These are phyloP conservation scores for Odontesthes bonariensis DNA, from an alignment of 2,113 vertebrate genomes.

Conservation along the genomic window DNA sequence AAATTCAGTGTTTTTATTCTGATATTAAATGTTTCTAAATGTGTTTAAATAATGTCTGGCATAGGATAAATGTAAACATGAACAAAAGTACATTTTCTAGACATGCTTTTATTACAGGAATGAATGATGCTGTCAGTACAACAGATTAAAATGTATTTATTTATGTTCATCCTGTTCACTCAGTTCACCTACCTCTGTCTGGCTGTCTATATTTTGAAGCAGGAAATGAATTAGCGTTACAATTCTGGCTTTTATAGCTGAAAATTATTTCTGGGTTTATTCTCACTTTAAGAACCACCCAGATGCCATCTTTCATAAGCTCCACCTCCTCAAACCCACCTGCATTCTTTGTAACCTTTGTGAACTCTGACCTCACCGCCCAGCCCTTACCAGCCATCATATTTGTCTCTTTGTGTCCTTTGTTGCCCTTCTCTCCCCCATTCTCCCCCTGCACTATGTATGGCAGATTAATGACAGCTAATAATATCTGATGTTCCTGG, in stretches of 20 bases:
- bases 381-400: slow-evolving; percentile 81
- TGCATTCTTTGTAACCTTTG: slow-evolving; percentile 64
- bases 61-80: background rate
- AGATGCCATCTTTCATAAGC: slow-evolving; percentile 45
- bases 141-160: background rate
- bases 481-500: slow-evolving; percentile 99
- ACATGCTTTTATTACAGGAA: background rate
- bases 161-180: background rate
- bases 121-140: background rate
- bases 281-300: slow-evolving; percentile 17
- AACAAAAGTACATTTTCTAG: background rate
- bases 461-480: slow-evolving; percentile 99
- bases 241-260: background rate
- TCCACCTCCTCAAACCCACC: slow-evolving; percentile 28
- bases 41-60: background rate
- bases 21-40: too few species aligned
- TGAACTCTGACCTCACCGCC: slow-evolving; percentile 86
- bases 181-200: background rate
- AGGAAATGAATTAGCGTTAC: background rate
- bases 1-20: too few species aligned
- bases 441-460: slow-evolving; percentile 82
- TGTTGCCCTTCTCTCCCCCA: slow-evolving; percentile 70
- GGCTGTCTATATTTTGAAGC: too few species aligned
- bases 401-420: slow-evolving; percentile 85
- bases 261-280: background rate